Conservation (phyloP, 1,140 invertebrate genomes). For the Pseudomyrmex gracilis region DNA sequence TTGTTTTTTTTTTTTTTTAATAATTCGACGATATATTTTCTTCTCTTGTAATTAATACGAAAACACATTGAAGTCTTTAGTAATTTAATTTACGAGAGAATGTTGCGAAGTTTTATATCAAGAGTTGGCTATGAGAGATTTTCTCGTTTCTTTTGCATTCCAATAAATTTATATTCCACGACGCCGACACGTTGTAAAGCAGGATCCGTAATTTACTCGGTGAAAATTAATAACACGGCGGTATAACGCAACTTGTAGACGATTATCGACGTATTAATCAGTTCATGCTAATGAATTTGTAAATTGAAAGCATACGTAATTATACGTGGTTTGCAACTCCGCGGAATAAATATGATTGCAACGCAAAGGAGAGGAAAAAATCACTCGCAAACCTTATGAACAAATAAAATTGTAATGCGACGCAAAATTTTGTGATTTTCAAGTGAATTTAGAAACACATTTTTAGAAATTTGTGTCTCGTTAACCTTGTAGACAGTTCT, state of each 20-base stretch:
- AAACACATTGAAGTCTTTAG: too few relatives aligned
- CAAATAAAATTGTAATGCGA: background rate
- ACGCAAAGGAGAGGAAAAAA: background rate
- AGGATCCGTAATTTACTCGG: conserved; percentile 28
- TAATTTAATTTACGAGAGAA: background rate
- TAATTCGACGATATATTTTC: background rate
- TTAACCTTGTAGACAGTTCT: background rate
- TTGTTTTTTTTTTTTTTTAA: conserved; percentile 6
- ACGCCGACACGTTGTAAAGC: conserved; percentile 9
- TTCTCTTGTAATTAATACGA: too few relatives aligned
- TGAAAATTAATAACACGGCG: conserved; percentile 37
- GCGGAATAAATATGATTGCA: conserved; percentile 8
- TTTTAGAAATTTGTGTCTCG: too few relatives aligned
- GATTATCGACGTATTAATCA: conserved; percentile 50
- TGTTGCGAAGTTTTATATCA: background rate
- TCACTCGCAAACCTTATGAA: background rate
- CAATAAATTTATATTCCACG: conserved; percentile 15
- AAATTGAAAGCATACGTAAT: conserved; percentile 36
- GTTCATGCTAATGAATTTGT: conserved; percentile 45
- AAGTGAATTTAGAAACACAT: too few relatives aligned
- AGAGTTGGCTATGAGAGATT: background rate
- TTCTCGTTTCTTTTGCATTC: background rate
- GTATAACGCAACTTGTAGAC: conserved; percentile 29
- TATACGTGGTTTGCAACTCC: conserved; percentile 6
- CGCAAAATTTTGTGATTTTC: too few relatives aligned